Base-by-base conservation (phyloP, 64 coral and sea anemone genomes). In the Montipora efflorescens region DNA sequence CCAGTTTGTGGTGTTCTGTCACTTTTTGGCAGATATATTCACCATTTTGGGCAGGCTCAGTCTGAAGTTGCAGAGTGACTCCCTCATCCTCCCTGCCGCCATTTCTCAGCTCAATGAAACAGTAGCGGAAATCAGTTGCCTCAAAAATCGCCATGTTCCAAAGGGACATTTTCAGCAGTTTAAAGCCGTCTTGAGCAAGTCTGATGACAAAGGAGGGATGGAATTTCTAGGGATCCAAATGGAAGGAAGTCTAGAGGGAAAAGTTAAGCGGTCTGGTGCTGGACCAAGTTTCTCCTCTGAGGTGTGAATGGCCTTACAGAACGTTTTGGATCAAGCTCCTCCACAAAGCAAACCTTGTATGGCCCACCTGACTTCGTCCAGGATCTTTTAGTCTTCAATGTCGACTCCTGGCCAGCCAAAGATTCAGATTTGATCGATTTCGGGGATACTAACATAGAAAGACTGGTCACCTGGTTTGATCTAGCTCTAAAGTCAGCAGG, bases 381-480 rank as follows among this genome's bases (percentile, higher is more conserved):
- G 53, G 53, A 57, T 11, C 53, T 57, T 57, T 57, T 11, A 11
- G 53, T 57, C 5, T 57, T 57, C 10, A 57, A 57, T 10, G 52
- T 57, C 52, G 52, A 7, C 10, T 5, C 52, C 6, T 57, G 52
- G 52, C 2, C 52, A 10, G 6, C 5, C 5, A 57, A 57, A 6
- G 53, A 57, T 8, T 11, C 53, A 82, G 68, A 91, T 3, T 81
- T 91, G 47, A 22, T 83, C 13, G 3, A 50, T 3, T 43, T 91
- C 74, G 90, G 90, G 15, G 59, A 82, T 58, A 67, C 28, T 20
- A 57, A 72, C 51, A 75, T 91, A 12, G 79, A 91, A 20, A 43
- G 90, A 7, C 90, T 91, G 15, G 75, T 44, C 79, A 61, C 58
- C 23, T 83, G 79, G 79, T 91, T 83, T 50, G 18, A 57, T 36